A percentile compares a stretch with the other conserved stretches of the same genome.
phyloP scores from a whole-genome alignment of 2,113 vertebrate species.

The Protobothrops flavoviridis region DNA sequence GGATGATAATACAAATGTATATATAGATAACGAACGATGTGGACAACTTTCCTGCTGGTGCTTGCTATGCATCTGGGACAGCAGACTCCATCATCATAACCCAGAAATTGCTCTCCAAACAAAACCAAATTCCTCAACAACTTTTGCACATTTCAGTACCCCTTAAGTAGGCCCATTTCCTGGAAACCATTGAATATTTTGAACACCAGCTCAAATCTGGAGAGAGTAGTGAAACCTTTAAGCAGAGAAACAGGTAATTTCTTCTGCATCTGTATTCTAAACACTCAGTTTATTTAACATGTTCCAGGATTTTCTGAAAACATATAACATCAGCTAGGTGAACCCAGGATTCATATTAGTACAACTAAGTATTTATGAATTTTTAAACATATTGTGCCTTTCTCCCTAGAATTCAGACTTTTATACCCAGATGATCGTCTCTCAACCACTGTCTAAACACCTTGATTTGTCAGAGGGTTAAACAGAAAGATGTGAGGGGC shows the following conservation, averaged over 20 bases:
- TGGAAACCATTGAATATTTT: background rate
- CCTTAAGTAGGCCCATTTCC: background rate
- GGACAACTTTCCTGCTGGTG: background rate
- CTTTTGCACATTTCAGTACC: background rate
- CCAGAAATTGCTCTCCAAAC: background rate
- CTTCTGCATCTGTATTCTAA: background rate
- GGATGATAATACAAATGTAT: background rate
- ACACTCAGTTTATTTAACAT: background rate
- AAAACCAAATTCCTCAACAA: background rate
- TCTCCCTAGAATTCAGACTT: accelerated
- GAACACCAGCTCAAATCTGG: background rate
- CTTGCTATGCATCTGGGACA: background rate
- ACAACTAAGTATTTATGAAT: background rate
- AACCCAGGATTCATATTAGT: background rate
- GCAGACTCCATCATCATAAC: background rate
- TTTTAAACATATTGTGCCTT: background rate
- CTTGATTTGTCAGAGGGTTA: accelerated
- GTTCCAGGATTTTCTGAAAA: background rate
- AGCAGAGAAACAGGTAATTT: background rate
- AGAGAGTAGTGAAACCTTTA: background rate
- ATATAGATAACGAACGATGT: background rate
- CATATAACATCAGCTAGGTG: background rate
- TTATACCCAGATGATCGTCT: background rate
- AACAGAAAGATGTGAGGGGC: background rate
- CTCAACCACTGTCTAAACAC: background rate